Conservation (phyloP, 64 coral and sea anemone species). For the Stylophora pistillata region DNA sequence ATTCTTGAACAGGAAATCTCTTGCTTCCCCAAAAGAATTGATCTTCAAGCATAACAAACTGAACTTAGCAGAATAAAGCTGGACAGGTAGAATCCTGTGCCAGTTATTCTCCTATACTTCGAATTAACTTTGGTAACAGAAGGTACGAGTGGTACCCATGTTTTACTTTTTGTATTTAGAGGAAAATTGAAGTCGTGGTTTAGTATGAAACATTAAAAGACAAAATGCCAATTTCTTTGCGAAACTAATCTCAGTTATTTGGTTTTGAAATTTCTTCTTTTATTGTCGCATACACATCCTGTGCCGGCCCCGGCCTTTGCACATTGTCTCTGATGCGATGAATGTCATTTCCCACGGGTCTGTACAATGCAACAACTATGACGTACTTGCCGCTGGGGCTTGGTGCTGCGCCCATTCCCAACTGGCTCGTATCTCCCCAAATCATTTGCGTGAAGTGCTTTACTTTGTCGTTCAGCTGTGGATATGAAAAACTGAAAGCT, state of each 20-base stretch:
- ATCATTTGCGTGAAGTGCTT: conserved; percentile 86
- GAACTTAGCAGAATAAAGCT: too few species aligned
- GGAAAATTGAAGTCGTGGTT: too few species aligned
- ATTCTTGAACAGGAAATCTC: too few species aligned
- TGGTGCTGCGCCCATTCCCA: conserved; percentile 82
- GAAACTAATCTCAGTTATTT: not conserved
- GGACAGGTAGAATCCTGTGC: too few species aligned
- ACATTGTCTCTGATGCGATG: conserved; percentile 78
- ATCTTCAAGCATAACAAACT: too few species aligned
- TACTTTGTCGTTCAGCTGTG: conserved; percentile 62
- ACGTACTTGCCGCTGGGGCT: conserved; percentile 82
- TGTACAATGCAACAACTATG: conserved; percentile 86
- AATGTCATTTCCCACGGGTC: conserved; percentile 71
- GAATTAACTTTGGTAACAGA: too few species aligned
- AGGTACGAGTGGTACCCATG: too few species aligned
- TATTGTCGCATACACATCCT: conserved; percentile 85
- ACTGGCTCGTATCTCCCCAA: conserved; percentile 71
- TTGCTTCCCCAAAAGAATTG: too few species aligned
- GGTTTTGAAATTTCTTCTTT: conserved; percentile 78
- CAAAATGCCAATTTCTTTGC: not conserved
- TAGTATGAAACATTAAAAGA: too few species aligned
- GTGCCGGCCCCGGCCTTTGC: conserved; percentile 50
- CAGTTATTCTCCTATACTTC: too few species aligned
- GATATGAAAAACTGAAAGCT: conserved; percentile 80
- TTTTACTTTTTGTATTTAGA: too few species aligned